Base-by-base conservation (phyloP, 1,140 invertebrate species). In the Polypedilum pembai region DNA sequence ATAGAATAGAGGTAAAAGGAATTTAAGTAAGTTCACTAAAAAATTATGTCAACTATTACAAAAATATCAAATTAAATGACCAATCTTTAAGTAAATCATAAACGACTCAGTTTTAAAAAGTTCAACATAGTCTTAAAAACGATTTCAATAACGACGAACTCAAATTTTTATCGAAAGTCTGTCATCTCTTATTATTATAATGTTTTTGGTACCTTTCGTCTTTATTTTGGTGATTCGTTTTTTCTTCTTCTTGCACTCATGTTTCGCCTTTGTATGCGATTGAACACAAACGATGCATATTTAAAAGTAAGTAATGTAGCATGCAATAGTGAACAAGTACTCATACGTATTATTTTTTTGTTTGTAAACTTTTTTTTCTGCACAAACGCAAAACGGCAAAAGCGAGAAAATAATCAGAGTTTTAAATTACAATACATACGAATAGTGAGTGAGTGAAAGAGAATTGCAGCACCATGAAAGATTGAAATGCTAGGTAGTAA, bases 151-250 rank as follows among this genome's bases (percentile, higher is more conserved):
- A 33, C 24, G 24, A 33, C 1, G 24, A 33, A 33, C 24, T 33
- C 5, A 33, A 33, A 33, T 56, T 56, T 10, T 56, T 56, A 56
- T 56, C 45, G 45, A n/a, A 56, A 12, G 45, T 56, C 45, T 56
- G 45, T 56, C 45, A 56, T 56, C 45, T 56, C 45, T 56, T 56
- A 56, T 56, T 56, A 56, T 56, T 56, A 56, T 56, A n/a, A 56
- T 56, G 45, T 56, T 56, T 45, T 56, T 56, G 45, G 45, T 56
- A 56, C 45, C 15, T 56, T n/a, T 56, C 45, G 2, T 56, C 12
- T 56, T 56, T 56, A 56, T 33, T 33, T 5, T 33, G 24, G 24
- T 56, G 45, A 56, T 56, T 56, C n/a, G 12, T n/a, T 56, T 56
- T n/a, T 56, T n/a, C 41, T 56, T 56, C 10, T 56, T 56, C 45